Conservation (phyloP, 2,888 invertebrate species). For the Eudasyphora cyanicolor region DNA sequence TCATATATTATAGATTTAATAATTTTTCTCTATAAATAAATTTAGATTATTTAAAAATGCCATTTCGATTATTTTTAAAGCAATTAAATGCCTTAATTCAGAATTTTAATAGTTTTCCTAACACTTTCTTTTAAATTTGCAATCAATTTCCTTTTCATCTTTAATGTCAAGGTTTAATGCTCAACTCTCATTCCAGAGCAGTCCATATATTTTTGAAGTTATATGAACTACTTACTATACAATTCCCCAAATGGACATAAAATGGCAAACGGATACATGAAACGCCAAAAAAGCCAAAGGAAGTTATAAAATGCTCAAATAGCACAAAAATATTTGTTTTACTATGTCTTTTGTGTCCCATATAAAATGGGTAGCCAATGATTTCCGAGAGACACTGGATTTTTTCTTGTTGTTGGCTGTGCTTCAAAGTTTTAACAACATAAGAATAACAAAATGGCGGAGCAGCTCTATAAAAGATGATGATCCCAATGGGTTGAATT, state of each 20-base stretch:
- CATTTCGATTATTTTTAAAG: too few species aligned
- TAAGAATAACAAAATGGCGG: constrained; percentile 9
- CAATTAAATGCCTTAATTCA: too few species aligned
- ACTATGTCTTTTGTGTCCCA: background rate
- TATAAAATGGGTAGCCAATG: background rate
- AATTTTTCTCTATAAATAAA: too few species aligned
- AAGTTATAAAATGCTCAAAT: constrained; percentile 24
- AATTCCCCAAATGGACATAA: constrained; percentile 30
- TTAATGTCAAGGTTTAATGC: background rate
- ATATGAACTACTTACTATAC: constrained; percentile 17
- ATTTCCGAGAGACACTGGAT: background rate
- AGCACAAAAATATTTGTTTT: background rate
- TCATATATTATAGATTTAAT: too few species aligned
- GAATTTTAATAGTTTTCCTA: too few species aligned
- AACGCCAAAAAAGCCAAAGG: background rate
- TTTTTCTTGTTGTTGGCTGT: too few species aligned
- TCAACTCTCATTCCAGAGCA: background rate
- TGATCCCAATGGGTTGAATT: constrained; percentile 29
- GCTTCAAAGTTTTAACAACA: background rate
- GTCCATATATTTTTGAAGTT: constrained; percentile 19
- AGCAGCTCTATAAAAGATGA: constrained; percentile 34
- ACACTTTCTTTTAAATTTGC: background rate
- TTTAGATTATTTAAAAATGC: too few species aligned
- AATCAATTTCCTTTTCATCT: background rate
- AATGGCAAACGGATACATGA: background rate